phyloP scores from a whole-genome alignment of 2,888 invertebrate genomes.

The Tineola bisselliella region DNA sequence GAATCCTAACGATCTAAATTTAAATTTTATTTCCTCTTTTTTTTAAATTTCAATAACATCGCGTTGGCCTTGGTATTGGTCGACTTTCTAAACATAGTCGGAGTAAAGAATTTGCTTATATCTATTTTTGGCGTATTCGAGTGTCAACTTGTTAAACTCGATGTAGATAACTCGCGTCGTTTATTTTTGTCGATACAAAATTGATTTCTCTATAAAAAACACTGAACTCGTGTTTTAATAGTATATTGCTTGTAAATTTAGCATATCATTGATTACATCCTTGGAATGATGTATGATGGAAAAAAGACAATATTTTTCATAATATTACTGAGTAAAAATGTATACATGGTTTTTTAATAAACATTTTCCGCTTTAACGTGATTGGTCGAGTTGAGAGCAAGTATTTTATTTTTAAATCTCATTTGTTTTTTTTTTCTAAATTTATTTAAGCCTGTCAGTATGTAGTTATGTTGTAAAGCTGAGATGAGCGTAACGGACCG shows the following conservation, averaged over 20 bases:
- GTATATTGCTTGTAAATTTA: background rate
- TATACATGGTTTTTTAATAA: background rate
- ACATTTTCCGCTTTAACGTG: background rate
- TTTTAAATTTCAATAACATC: too few species aligned
- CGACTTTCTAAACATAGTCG: too few species aligned
- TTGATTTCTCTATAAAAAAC: too few species aligned
- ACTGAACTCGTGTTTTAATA: background rate
- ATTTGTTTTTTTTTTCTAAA: background rate
- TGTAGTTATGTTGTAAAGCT: background rate
- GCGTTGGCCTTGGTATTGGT: too few species aligned
- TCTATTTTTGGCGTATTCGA: too few species aligned
- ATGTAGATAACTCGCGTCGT: too few species aligned
- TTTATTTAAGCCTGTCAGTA: background rate
- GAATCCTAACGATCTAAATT: too few species aligned
- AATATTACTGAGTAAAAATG: background rate
- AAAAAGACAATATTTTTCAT: background rate
- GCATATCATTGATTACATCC: constrained; percentile 3
- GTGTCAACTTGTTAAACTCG: too few species aligned
- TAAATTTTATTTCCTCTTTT: too few species aligned
- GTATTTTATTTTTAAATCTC: background rate
- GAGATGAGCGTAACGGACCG: too few species aligned
- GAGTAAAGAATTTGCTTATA: too few species aligned
- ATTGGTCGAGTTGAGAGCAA: background rate
- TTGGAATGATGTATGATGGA: background rate
- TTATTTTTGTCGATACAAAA: too few species aligned